A percentile compares a stretch with the other conserved stretches of the same genome.
Conservation (phyloP, 2,797 vertebrate genomes). For the Chaetophractus vellerosus region DNA sequence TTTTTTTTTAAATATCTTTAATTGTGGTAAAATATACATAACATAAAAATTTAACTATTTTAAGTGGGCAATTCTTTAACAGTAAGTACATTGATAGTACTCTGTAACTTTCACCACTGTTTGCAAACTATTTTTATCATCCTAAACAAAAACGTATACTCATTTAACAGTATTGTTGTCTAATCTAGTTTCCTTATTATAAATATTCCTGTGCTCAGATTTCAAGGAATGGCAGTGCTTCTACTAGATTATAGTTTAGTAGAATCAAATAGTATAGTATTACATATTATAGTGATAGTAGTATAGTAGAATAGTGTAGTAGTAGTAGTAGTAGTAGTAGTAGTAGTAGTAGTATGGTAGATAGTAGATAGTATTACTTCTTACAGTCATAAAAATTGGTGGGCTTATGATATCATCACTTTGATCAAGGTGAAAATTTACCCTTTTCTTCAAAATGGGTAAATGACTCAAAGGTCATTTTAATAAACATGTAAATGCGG, state of each 20-base stretch:
- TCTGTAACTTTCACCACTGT: too few species aligned
- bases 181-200: slow-evolving; percentile 31
- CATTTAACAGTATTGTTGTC: neutral
- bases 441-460: slow-evolving; percentile 5
- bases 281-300: neutral
- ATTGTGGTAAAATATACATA: too few species aligned
- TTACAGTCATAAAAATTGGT: neutral
- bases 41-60: too few species aligned
- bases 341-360: too few species aligned
- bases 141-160: too few species aligned
- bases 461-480: neutral
- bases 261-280: slow-evolving; percentile 54
- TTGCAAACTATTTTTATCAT: too few species aligned
- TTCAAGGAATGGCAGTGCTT: slow-evolving; percentile 30
- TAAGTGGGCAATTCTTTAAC: too few species aligned
- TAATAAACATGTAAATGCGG: slow-evolving; percentile 7
- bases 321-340: too few species aligned
- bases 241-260: neutral
- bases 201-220: neutral
- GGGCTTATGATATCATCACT: neutral
- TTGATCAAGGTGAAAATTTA: slow-evolving; percentile 8
- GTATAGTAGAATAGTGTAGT: too few species aligned
- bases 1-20: too few species aligned
- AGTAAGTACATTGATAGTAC: too few species aligned
- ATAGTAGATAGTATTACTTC: too few species aligned